Base-by-base conservation (phyloP, 2,113 vertebrate genomes). In the Tragulus kanchil region DNA sequence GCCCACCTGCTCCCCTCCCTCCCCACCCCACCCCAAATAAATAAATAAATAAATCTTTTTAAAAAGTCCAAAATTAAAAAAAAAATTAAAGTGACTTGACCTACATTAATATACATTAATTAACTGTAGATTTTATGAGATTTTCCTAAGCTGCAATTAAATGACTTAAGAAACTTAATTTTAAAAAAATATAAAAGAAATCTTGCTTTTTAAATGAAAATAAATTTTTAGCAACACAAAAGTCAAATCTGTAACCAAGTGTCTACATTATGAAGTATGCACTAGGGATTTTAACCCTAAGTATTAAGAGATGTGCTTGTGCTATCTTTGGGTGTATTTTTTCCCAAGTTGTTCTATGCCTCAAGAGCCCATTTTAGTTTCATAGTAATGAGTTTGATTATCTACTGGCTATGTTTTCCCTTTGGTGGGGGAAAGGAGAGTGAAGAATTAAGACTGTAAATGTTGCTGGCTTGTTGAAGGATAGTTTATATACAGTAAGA, bases 91-190 rank as follows among this genome's bases (percentile, higher is more conserved):
- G 36, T 36, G 36, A 36, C 36, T 92, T 96, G 84, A 79, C 45
- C 10, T 89, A 17, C 1, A 77, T 88, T 91, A 85, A 45, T 93
- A 65, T 11, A 2, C 61, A 28, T 71, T 92, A 89, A 56, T 12
- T 71, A 88, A 56, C 67, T 42, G 0, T 88, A 86, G 36, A 52
- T 94, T 75, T 93, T 75, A 64, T 82, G 83, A 89, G 48, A 36
- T 77, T 96, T 95, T 13, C 26, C 31, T 9, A 94, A 93, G 82
- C 69, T 36, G 25, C 26, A 28, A 23, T 92, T 81, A 78, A 92
- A 45, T 95, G 54, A 77, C 19, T 64, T 78, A 81, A 81, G n/a
- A 54, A 88, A 59, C 56, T 90, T 85, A 45, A 79, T 58, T 77
- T 90, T 77, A 62, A 2, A 28, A 28, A 96, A 89, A 19, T 62